These are phyloP conservation scores for Ammodytes marinus DNA, from an alignment of 2,113 vertebrate genomes.

Conservation along the genomic window DNA sequence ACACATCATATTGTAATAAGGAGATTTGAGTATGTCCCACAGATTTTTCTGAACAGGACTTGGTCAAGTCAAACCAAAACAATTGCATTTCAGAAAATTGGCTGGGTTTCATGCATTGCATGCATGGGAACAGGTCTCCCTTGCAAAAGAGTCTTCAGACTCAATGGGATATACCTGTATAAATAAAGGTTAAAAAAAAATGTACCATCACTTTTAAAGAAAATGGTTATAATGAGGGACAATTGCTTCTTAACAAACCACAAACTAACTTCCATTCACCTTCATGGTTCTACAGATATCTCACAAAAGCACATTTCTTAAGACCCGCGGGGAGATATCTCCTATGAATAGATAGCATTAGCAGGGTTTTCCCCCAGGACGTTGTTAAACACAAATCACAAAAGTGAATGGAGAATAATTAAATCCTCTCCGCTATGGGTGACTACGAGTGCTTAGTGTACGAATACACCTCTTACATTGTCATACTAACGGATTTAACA, in stretches of 20 bases:
- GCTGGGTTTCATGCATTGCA: too few relatives aligned
- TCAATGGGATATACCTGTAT: too few relatives aligned
- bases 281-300: background rate
- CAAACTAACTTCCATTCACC: background rate
- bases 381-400: background rate
- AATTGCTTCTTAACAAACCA: background rate
- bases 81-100: background rate
- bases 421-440: too few relatives aligned
- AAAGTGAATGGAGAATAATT: too few relatives aligned
- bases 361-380: background rate
- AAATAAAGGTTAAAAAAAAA: too few relatives aligned
- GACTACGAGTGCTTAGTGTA: too few relatives aligned
- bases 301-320: background rate
- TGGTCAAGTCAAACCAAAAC: background rate
- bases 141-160: too few relatives aligned
- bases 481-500: too few relatives aligned
- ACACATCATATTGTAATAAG: too few relatives aligned
- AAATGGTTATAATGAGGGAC: background rate
- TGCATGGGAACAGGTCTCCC: too few relatives aligned
- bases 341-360: background rate
- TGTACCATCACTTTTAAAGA: too few relatives aligned
- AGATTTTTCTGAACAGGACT: background rate
- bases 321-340: background rate
- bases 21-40: background rate
- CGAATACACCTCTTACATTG: too few relatives aligned